Evolutionary conservation across 2,888 invertebrate genomes (phyloP).

Genomic region (Itoplectis maculator): DNA sequence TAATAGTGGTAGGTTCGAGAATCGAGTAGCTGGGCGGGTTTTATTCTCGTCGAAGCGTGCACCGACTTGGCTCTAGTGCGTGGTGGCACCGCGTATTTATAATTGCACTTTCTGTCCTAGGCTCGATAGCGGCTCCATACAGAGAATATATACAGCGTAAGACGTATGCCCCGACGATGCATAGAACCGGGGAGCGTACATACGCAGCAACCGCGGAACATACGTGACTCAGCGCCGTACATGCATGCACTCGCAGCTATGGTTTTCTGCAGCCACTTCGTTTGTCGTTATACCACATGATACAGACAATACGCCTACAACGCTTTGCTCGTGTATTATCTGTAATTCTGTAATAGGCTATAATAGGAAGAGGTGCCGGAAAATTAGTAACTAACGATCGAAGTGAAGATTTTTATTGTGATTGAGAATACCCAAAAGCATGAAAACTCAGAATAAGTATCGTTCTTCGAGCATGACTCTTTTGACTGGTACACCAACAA

Average conservation of each 20-base stretch:
- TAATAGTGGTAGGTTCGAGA: slow-evolving; percentile 23
- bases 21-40: slow-evolving; percentile 56
- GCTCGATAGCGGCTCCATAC: slow-evolving; percentile 78
- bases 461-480: too few relatives aligned
- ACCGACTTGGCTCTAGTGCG: slow-evolving; percentile 32
- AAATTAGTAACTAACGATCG: slow-evolving; percentile 12
- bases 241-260: slow-evolving; percentile 48
- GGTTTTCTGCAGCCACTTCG: slow-evolving; percentile 54
- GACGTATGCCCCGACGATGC: slow-evolving; percentile 55
- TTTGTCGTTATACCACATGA: slow-evolving; percentile 3
- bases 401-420: neutral
- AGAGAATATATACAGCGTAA: slow-evolving; percentile 70
- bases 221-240: slow-evolving; percentile 70
- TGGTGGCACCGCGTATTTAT: slow-evolving; percentile 74
- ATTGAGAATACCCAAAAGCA: neutral
- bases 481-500: too few relatives aligned
- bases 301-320: slow-evolving; percentile 5
- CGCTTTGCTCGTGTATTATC: slow-evolving; percentile 10
- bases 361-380: neutral
- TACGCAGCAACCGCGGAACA: slow-evolving; percentile 42
- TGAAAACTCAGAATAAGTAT: too few relatives aligned
- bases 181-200: slow-evolving; percentile 56
- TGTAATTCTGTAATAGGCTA: neutral
- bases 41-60: slow-evolving; percentile 51
- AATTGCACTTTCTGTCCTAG: slow-evolving; percentile 76